Base-by-base conservation (phyloP, 2,113 vertebrate species). In the Dasyornis broadbenti region DNA sequence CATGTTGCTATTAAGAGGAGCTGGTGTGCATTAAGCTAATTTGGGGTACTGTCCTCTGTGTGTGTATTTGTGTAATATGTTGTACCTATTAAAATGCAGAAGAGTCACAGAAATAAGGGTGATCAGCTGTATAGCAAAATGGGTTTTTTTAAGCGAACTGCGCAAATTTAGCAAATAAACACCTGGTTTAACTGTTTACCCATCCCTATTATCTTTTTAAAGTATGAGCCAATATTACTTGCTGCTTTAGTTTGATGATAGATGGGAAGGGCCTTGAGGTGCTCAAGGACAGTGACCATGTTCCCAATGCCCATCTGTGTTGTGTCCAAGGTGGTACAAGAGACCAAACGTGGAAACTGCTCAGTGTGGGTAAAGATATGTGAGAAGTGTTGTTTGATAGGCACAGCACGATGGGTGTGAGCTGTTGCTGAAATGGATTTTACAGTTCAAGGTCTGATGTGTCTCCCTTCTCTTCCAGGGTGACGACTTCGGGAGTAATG, bases 401-500 rank as follows among this genome's bases (percentile, higher is more conserved):
- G 27, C 2, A 1, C 19, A 39, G 52, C 31, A 47, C 39, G 13
- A 26, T 7, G 22, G 63, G 20, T 10, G 2, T 17, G 71, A 66
- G 65, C 21, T 64, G 2, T 5, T 45, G 61, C 23, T 60, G 44
- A 60, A 31, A 31, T 27, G 33, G 47, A 40, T 78, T 47, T 59
- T 57, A 10, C 44, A 68, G 44, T 45, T 91, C 52, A 61, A 23
- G 40, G 37, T 61, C 60, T 93, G 54, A 92, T 23, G 17, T 72
- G 80, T 64, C 26, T 77, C 45, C 39, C 5, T 81, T 90, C 28
- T 93, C 8, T 87, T 73, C 9, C 47, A 98, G 98, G 59, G 98
- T 98, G 94, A 98, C 98, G 0, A 98, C 98, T 11, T 97, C 97
- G 2, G 98, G 98, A 28, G 96, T 98, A 40, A 98, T 97, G 96